These are phyloP conservation scores for Larimichthys crocea DNA, from an alignment of 2,113 vertebrate species.

Conservation along the genomic window DNA sequence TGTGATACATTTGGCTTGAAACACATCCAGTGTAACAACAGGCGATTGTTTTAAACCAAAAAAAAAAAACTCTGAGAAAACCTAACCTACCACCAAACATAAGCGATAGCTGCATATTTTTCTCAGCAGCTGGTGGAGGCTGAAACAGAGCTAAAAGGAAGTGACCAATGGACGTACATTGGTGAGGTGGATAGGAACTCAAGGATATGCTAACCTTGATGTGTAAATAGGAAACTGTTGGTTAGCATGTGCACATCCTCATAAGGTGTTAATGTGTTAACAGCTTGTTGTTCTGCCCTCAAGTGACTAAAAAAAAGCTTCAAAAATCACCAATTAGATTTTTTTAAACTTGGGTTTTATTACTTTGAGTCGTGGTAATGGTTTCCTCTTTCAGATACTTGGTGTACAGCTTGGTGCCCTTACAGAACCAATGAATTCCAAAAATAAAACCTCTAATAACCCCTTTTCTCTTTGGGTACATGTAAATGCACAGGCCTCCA, in stretches of 20 bases:
- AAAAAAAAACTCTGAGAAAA: background rate
- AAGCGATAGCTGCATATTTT: background rate
- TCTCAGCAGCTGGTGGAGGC: background rate
- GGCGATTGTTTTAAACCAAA: too few species aligned
- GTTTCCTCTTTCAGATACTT: background rate
- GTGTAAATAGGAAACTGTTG: background rate
- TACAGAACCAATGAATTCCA: background rate
- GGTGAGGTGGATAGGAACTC: too few species aligned
- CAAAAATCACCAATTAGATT: background rate
- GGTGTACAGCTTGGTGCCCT: background rate
- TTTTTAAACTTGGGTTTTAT: background rate
- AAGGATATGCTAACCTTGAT: background rate
- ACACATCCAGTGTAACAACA: background rate
- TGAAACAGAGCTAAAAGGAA: background rate
- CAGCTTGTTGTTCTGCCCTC: too few species aligned
- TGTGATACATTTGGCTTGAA: too few species aligned
- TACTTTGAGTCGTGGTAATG: background rate
- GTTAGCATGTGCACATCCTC: background rate
- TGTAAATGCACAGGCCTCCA: background rate
- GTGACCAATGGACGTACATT: background rate
- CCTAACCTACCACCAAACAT: background rate
- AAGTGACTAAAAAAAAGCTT: background rate
- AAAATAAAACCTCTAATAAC: background rate
- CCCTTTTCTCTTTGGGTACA: background rate
- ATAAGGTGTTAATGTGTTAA: background rate